Evolutionary conservation across 2,888 invertebrate species (phyloP), one percentile per base, ranked within the genome.

Genomic region (Xestia rhomboidea): DNA sequence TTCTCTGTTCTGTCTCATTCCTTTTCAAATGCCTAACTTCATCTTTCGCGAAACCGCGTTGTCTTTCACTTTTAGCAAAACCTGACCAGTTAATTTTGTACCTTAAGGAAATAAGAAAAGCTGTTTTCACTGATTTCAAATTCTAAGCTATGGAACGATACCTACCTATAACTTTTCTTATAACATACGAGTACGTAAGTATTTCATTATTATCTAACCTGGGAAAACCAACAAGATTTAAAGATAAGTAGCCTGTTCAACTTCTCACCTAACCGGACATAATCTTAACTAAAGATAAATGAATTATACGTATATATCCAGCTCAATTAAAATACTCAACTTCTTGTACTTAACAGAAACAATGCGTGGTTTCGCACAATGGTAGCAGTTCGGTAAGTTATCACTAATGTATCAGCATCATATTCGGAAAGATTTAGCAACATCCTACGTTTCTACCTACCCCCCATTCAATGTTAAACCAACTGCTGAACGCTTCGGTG

Each of bases 381-480:
- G 83, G 83, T 57, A 54, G 68, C 73, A 83, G 81, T 63, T 72
- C 75, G 76, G 77, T 78, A n/a, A 84, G 86, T 81, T 89, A 91
- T 91, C 88, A 87, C 75, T 87, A 86, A 83, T 87, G 83, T 87
- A 90, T 89, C 92, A 81, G 80, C 84, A 84, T 91, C 89, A 91
- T 92, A 89, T 89, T 90, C 87, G 76, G 70, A 79, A 77, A 44
- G 54, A 82, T 91, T 85, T 83, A 83, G 91, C 91, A 92, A 92
- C 84, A 86, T 92, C 92, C 92, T 91, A 44, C 66, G 15, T 68
- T 67, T 44, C 69, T 82, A 86, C 83, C 87, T 84, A 86, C 83
- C 87, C 88, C 76, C 91, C 79, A 92, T 92, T 91, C 89, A 92
- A 91, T 92, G 91, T 90, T 92, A 92, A 88, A 88, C 77, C 86